Base-by-base conservation (phyloP, 1,140 invertebrate species). In the Mycetomoellerius zeteki region DNA sequence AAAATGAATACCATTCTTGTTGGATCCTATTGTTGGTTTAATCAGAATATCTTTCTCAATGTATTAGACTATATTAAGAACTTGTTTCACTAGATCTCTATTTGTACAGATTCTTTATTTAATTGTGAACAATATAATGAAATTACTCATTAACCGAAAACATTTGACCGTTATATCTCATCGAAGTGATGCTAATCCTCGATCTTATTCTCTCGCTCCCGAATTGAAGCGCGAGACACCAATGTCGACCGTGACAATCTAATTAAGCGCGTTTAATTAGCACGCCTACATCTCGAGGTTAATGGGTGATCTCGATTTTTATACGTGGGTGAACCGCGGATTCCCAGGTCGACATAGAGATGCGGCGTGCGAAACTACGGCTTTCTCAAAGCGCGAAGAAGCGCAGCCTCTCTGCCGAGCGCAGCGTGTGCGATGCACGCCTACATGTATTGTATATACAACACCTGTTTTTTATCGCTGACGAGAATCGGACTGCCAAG, bases 381-480 rank as follows among this genome's bases (percentile, higher is more conserved):
- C 87, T 91, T 91, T 91, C 90, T 89, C 90, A 24, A 50, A 47
- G 65, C 21, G 65, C 37, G 73, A 56, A 2, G 24, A 75, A 24
- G 19, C 24, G 24, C 33, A 54, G 30, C 47, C 12, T 69, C 62
- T 19, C 14, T 19, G 52, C 60, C 75, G 24, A 37, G 50, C 56
- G n/a, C 37, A 16, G 21, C 37, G 37, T 43, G 10, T 43, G 8
- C 37, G 8, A 43, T 24, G 21, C 47, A 30, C 77, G 58, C 56
- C 3, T 56, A 7, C 37, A 12, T 88, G 56, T 16, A 27, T 33
- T 88, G 56, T 16, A 27, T 33, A 75, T 56, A 37, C 21, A 52
- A 88, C 64, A 77, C 24, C 58, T 12, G 87, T 56, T 88, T 89
- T 90, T 89, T 89, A 90, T 82, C 85, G 87, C 65, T 37, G 62